Evolutionary conservation across 2,888 invertebrate genomes (phyloP), one percentile per base, ranked within the genome.

Genomic region (Acrocera orbiculus): DNA sequence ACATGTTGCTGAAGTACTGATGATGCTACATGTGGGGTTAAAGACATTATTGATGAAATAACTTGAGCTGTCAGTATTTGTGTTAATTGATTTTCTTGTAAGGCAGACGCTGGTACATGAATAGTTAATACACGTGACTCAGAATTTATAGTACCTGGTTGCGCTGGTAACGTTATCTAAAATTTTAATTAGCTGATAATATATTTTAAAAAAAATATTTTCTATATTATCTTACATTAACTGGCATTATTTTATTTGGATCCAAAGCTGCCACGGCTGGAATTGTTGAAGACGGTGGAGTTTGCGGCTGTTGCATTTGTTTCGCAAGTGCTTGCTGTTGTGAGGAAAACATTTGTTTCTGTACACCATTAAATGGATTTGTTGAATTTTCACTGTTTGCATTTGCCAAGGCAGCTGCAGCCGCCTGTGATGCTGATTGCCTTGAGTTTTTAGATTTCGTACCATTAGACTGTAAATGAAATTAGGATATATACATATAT

Each of bases 1-100:
- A 87, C 85, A 57, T 86, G 86, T 52, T 85, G 82, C 49, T 87
- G 87, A n/a, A 89, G 62, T 40, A 86, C 66, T 2, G 80, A 74
- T 1, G 83, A 78, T 16, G 87, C 86, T 48, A 85, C 59, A 15
- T 73, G 71, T 40, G 78, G 73, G 16, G 90, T 89, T 48, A 90
- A 66, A 46, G 80, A 76, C 70, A 89, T 80, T 22, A 89, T 85
- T 5, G 89, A 86, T 46, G 85, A 79, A 42, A 89, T 86, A 32
- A 89, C 76, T 32, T 87, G 82, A 24, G 85, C 83, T 24, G 86
- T 85, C 40, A 87, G 65, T 34, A 86, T 78, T 55, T 59, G 70
- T 44, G 71, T 71, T 13, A 71, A 52, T 47, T 69, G 70, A 48
- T 70, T 69, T 52, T 78, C 75, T 59, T 78, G 76, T 32, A 87